These are phyloP conservation scores for Halisarca cf. caerulea DNA, from an alignment of 37 sponge, comb jelly and placozoan species.

Conservation along the genomic window DNA sequence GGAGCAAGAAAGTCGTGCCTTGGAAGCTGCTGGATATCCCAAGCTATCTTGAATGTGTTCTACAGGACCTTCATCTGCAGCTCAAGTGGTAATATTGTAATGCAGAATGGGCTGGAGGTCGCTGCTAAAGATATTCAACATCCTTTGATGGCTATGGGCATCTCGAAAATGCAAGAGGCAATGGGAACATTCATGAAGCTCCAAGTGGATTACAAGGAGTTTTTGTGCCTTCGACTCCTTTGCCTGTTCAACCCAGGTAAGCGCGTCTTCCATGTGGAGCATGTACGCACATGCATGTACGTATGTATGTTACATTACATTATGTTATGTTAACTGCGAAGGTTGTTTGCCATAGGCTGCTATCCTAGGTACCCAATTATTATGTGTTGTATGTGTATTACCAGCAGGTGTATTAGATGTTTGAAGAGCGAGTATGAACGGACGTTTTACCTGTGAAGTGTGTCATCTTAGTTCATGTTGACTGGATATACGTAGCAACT, in stretches of 20 bases:
- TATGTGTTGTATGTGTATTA: too few relatives aligned
- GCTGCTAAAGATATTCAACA: background rate
- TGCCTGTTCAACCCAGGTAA: conserved; percentile 90
- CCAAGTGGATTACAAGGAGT: conserved; percentile 82
- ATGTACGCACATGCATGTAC: too few relatives aligned
- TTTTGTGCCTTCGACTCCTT: conserved; percentile 82
- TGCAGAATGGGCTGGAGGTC: background rate
- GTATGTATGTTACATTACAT: too few relatives aligned
- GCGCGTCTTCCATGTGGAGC: too few relatives aligned
- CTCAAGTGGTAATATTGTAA: background rate
- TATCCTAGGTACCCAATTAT: too few relatives aligned
- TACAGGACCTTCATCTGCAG: background rate
- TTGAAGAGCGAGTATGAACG: too few relatives aligned
- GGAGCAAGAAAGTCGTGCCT: conserved; percentile 83
- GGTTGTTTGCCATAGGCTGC: too few relatives aligned
- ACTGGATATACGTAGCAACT: too few relatives aligned
- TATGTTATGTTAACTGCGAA: too few relatives aligned
- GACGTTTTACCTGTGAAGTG: too few relatives aligned
- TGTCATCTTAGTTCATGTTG: too few relatives aligned
- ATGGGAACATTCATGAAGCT: conserved; percentile 37
- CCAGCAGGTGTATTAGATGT: too few relatives aligned
- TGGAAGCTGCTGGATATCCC: conserved; percentile 77
- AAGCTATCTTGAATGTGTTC: conserved; percentile 37
- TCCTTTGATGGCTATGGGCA: background rate
- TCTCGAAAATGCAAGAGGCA: background rate